A percentile compares a stretch with the other conserved stretches of the same genome.
These are phyloP conservation scores for Eulimnadia texana DNA, from an alignment of 1,140 invertebrate species.

Conservation along the genomic window DNA sequence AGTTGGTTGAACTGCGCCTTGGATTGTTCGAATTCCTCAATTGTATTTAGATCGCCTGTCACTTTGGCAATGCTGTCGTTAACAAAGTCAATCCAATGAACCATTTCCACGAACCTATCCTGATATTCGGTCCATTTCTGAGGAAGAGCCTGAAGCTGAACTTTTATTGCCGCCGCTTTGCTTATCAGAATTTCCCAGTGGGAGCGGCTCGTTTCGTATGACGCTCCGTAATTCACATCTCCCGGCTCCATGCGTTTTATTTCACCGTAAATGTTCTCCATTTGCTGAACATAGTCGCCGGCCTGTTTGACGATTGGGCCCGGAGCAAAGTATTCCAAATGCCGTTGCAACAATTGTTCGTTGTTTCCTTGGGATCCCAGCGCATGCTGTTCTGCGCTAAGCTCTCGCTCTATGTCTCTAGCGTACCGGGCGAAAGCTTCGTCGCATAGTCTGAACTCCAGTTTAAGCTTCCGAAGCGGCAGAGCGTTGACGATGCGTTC, in stretches of 20 bases:
- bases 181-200: constrained; percentile 55
- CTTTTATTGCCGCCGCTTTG: constrained; percentile 51
- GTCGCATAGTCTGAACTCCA: constrained; percentile 81
- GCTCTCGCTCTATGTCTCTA: constrained; percentile 76
- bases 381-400: constrained; percentile 68
- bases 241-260: constrained; percentile 45
- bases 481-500: constrained; percentile 55
- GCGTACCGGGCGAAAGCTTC: constrained; percentile 66
- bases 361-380: constrained; percentile 29
- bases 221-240: constrained; percentile 46
- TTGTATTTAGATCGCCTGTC: constrained; percentile 61
- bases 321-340: constrained; percentile 17
- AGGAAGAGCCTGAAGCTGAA: constrained; percentile 69
- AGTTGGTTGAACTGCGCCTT: constrained; percentile 76
- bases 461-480: constrained; percentile 65
- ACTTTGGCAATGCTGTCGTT: constrained; percentile 67
- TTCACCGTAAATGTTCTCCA: constrained; percentile 42
- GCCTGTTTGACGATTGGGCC: constrained; percentile 17
- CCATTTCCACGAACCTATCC: constrained; percentile 65
- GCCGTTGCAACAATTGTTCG: background rate
- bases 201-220: constrained; percentile 47
- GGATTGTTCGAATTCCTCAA: constrained; percentile 77
- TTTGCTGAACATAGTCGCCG: constrained; percentile 14
- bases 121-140: constrained; percentile 78
- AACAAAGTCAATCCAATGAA: constrained; percentile 78